Evolutionary conservation across 2,888 invertebrate species (phyloP).

Genomic region (Sesia bembeciformis): DNA sequence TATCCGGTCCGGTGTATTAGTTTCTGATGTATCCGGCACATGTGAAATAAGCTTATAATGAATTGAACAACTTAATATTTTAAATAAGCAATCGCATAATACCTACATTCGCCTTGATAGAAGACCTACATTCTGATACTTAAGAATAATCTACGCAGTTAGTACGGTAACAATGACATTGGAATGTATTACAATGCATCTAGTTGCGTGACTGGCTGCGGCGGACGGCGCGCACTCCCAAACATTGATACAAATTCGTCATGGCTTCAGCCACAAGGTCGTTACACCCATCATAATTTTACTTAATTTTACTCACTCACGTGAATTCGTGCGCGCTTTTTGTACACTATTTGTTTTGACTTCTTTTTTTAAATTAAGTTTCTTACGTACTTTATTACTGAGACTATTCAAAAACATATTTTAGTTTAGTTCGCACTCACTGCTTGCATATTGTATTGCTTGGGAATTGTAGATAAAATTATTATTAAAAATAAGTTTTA

Average conservation of each 20-base stretch:
- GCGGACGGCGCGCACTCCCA: slow-evolving; percentile 11
- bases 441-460: too few relatives aligned
- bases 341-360: too few relatives aligned
- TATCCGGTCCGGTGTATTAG: too few relatives aligned
- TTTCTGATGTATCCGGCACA: too few relatives aligned
- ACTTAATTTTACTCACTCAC: neutral
- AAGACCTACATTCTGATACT: neutral
- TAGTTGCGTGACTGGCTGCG: slow-evolving; percentile 12
- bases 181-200: slow-evolving; percentile 15
- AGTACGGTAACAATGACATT: slow-evolving; percentile 30
- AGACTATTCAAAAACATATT: too few relatives aligned
- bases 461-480: too few relatives aligned
- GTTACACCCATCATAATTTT: slow-evolving; percentile 18
- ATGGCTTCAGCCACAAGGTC: slow-evolving; percentile 30
- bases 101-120: slow-evolving; percentile 6
- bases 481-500: too few relatives aligned
- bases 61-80: neutral
- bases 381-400: too few relatives aligned
- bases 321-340: neutral
- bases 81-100: neutral
- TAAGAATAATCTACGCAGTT: slow-evolving; percentile 9
- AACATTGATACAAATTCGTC: slow-evolving; percentile 33
- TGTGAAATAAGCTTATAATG: too few relatives aligned
- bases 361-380: too few relatives aligned
- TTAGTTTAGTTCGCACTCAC: too few relatives aligned